Evolutionary conservation across 1,140 invertebrate species (phyloP), one percentile per base, ranked within the genome.

Genomic region (Xylocopa sonorina): DNA sequence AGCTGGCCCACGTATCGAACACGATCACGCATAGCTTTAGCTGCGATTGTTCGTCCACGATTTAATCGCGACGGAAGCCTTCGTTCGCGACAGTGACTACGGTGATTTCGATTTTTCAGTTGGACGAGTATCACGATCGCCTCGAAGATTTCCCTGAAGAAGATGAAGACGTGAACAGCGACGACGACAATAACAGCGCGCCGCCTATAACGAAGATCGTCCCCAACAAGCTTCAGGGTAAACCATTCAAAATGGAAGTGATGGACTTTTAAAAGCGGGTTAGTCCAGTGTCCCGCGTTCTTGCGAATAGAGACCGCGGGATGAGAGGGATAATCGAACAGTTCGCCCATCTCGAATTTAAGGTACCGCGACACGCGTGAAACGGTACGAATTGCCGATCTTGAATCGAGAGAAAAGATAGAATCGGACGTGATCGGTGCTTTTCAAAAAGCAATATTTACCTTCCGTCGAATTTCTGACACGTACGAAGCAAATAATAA

Each of bases 211-310:
- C 75, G 60, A 89, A 89, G 50, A 89, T 91, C 21, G 85, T 84
- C 10, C 80, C 90, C 0, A 91, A 89, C 29, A 88, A 89, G 29
- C 86, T 91, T 62, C 84, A 89, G 76, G 88, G 90, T 41, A 92
- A 91, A 82, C 86, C 89, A 60, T 94, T 94, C 80, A 91, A 93
- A 78, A 92, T 94, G 92, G 91, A 93, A 87, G 91, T 91, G n/a
- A 93, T 93, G 88, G 89, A 93, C 78, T 93, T 90, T 88, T 92
- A 80, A 90, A 51, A 69, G 48, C 34, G 53, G 24, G 16, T 18
- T 34, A 16, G 14, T 51, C 57, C 27, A 4, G 14, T 34, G n/a
- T 29, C 27, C 57, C 32, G 2, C 10, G 5, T 18, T 41, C 58
- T 32, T 51, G 16, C 27, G 4, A 41, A 41, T 24, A 74, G 21